Conservation (phyloP, 2,113 vertebrate genomes). For the Fregetta grallaria region DNA sequence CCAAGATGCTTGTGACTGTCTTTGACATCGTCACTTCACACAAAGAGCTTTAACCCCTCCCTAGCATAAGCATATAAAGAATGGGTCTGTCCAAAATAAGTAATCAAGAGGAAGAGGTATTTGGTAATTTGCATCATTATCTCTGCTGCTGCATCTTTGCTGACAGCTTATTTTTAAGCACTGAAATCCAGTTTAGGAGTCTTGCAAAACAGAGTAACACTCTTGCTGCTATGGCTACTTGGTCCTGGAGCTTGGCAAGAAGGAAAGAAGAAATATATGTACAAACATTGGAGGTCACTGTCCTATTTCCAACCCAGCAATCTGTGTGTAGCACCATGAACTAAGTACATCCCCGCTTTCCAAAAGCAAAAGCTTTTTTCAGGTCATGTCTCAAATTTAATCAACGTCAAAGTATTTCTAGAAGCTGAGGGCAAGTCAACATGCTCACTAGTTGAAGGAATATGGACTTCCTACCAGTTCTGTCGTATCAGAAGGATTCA, state of each 20-base stretch:
- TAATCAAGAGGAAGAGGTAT: not conserved
- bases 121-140: not conserved
- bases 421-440: not conserved
- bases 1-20: not conserved
- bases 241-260: not conserved
- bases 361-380: not conserved
- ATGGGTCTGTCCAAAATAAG: not conserved
- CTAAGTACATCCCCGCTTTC: not conserved
- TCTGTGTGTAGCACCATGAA: not conserved
- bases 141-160: not conserved
- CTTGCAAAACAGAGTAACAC: not conserved
- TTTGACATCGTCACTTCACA: not conserved
- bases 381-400: not conserved
- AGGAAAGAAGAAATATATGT: too few relatives aligned
- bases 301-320: not conserved
- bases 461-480: not conserved
- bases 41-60: not conserved
- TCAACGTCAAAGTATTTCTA: not conserved
- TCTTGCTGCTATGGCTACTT: not conserved
- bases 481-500: not conserved
- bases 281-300: not conserved
- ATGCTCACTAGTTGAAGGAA: not conserved
- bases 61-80: not conserved
- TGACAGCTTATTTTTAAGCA: not conserved
- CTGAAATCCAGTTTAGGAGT: not conserved